Evolutionary conservation across 2,113 vertebrate species (phyloP), one percentile per base, ranked within the genome.

Genomic region (Phodopus roborovskii): DNA sequence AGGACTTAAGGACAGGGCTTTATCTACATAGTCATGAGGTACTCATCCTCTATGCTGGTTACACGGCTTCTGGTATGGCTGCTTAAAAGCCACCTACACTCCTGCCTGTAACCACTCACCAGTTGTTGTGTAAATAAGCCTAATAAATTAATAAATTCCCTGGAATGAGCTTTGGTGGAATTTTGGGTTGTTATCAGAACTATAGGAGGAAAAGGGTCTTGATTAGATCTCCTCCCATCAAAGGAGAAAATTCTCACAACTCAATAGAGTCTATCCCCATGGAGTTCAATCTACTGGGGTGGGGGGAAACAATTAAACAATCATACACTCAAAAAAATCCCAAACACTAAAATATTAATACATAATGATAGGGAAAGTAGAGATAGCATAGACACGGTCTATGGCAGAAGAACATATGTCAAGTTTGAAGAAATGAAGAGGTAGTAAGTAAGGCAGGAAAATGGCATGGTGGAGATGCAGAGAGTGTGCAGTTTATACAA

Each of bases 231-330:
- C 28, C 28, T 75, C 16, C 62, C 62, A 62, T 22, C 45, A 50
- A 39, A 36, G 60, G 42, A 94, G 74, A 88, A 53, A 95, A 53
- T 5, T 22, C 39, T 74, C 50, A 60, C 20, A 71, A 94, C 39
- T 10, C 70, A 84, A 70, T 36, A 82, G 7, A 88, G 45, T 78
- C 17, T 87, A 13, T 17, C 28, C 17, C 53, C 19, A 39, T 60
- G 77, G 28, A 88, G 64, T 30, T 91, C 70, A 79, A 10, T 85
- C 39, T 73, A 83, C 7, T 7, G 12, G 19, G 24, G n/a, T n/a
- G n/a, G 39, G 75, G 88, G 3, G 85, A 26, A 87, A 90, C 36
- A n/a, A 53, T 92, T 56, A 96, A 91, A 33, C 66, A 91, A 90
- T 81, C 39, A 85, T 8, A 73, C 19, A 85, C 56, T 28, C 36